Evolutionary conservation across 2,888 invertebrate genomes (phyloP).

Genomic region (Cylindroiulus punctatus): DNA sequence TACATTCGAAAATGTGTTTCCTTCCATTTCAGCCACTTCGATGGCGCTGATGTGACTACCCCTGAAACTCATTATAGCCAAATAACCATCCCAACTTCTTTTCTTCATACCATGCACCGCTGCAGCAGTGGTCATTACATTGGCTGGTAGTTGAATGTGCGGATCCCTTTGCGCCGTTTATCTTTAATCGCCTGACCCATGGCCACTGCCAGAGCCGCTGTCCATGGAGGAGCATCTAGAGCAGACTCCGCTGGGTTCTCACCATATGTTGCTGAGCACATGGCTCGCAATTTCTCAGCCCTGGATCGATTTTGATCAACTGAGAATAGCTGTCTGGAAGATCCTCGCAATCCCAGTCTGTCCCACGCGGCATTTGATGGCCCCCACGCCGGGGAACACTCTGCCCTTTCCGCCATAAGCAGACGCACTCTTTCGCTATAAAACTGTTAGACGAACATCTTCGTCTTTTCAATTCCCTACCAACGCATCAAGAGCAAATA

Average conservation of each 20-base stretch:
- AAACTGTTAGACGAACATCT: slow-evolving; percentile 20
- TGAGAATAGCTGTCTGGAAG: not conserved
- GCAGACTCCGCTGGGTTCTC: not conserved
- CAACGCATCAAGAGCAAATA: slow-evolving; percentile 23
- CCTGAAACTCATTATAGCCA: no score
- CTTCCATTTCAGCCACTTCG: no score
- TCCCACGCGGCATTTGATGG: not conserved
- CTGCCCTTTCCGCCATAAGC: not conserved
- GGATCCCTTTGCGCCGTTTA: not conserved
- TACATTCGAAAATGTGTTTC: no score
- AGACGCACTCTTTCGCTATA: not conserved
- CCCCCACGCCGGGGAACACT: slow-evolving; percentile 6
- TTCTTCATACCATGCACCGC: no score
- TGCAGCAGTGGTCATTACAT: no score
- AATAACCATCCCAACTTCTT: no score
- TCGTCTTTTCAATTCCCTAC: slow-evolving; percentile 21
- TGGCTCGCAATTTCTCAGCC: not conserved
- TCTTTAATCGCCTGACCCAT: not conserved
- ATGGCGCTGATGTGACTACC: no score
- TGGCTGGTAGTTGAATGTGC: no score
- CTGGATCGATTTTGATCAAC: slow-evolving; percentile 10
- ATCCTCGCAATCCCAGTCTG: not conserved
- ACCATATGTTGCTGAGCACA: not conserved
- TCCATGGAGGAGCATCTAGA: not conserved
- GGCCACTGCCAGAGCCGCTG: not conserved